Percentiles rank a stretch among this genome's conserved stretches.
phyloP scores from a whole-genome alignment of 2,888 invertebrate genomes.

The Cynaeus angustus region DNA sequence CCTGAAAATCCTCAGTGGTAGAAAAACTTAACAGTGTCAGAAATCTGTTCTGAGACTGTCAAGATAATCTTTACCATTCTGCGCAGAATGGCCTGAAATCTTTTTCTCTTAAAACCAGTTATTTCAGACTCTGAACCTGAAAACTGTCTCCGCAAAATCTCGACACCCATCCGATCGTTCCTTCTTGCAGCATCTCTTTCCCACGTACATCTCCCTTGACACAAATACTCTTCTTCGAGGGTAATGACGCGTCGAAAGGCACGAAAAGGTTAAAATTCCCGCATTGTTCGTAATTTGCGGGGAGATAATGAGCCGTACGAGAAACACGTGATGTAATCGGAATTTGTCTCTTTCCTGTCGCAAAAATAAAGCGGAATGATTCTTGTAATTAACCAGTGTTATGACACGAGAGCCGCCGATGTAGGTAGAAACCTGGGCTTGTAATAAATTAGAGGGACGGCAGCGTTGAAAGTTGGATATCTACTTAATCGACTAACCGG shows the following conservation, averaged over 20 bases:
- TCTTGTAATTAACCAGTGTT: slow-evolving; percentile 16
- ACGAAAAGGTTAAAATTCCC: slow-evolving; percentile 40
- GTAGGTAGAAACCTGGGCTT: slow-evolving; percentile 25
- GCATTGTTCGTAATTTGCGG: slow-evolving; percentile 27
- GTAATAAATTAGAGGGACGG: slow-evolving; percentile 36
- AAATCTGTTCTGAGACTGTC: no score
- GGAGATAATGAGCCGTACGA: slow-evolving; percentile 23
- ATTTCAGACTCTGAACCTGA: no score
- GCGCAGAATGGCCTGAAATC: no score
- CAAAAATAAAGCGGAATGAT: slow-evolving; percentile 6
- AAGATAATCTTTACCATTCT: no score
- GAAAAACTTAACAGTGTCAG: no score
- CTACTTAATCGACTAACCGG: slow-evolving; percentile 33
- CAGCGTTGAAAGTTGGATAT: slow-evolving; percentile 36
- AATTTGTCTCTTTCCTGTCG: slow-evolving; percentile 9
- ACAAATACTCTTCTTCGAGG: slow-evolving; percentile 9
- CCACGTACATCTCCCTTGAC: slow-evolving; percentile 11
- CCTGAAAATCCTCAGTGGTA: no score
- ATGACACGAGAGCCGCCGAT: slow-evolving; percentile 29
- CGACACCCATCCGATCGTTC: background rate
- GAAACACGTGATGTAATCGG: slow-evolving; percentile 21
- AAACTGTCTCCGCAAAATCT: no score
- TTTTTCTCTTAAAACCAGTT: no score
- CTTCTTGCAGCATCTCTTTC: slow-evolving; percentile 12
- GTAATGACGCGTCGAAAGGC: slow-evolving; percentile 27